phyloP scores from a whole-genome alignment of 2,113 vertebrate species.

The Calyptommatus sinebrachiatus region DNA sequence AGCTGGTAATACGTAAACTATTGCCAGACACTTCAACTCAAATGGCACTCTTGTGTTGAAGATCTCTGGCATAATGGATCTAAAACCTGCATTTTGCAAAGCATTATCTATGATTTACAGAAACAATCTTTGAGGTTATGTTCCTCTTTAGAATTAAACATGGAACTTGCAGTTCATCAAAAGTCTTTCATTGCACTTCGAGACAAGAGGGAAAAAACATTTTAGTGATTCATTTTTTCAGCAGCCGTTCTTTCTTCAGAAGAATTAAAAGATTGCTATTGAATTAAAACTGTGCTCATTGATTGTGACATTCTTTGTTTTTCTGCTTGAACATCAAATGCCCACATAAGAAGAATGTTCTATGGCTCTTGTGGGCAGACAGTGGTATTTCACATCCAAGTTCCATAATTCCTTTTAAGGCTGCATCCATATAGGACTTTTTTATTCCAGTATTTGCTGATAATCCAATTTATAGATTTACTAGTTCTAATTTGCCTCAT shows the following conservation, averaged over 20 bases:
- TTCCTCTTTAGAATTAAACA: slow-evolving; percentile 45
- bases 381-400: no score
- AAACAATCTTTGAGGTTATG: slow-evolving; percentile 40
- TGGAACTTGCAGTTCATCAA: slow-evolving; percentile 16
- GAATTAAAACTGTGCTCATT: slow-evolving; percentile 21
- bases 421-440: no score
- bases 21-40: slow-evolving; percentile 29
- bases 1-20: slow-evolving; percentile 48
- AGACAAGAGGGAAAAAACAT: slow-evolving; percentile 21
- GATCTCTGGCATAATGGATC: slow-evolving; percentile 55
- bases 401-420: no score
- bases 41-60: slow-evolving; percentile 46
- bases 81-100: slow-evolving; percentile 48
- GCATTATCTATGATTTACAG: slow-evolving; percentile 50
- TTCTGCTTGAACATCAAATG: neutral
- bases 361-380: no score
- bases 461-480: no score
- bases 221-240: slow-evolving; percentile 12
- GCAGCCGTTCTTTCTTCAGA: slow-evolving; percentile 30
- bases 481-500: no score
- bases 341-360: neutral
- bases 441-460: no score
- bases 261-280: neutral
- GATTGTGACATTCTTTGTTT: neutral
- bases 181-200: slow-evolving; percentile 30